Evolutionary conservation across 2,113 vertebrate genomes (phyloP).

Genomic region (Perccottus glenii): DNA sequence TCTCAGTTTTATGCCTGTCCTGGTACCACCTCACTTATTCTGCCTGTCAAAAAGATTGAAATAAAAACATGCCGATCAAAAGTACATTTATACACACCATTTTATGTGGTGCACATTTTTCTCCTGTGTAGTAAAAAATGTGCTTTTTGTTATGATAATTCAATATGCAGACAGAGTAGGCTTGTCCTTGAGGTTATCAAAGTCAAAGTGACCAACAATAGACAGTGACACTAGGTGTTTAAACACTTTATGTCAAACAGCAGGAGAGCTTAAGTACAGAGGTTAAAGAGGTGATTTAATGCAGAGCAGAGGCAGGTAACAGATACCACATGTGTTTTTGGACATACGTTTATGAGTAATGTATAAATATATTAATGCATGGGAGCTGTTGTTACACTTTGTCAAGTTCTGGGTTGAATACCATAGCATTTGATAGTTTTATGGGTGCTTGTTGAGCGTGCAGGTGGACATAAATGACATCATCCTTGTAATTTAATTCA

Average conservation of each 20-base stretch:
- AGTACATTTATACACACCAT: too few relatives aligned
- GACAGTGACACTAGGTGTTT: conserved; percentile 42
- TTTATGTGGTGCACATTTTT: too few relatives aligned
- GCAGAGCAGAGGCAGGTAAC: conserved; percentile 45
- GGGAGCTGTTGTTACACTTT: conserved; percentile 13
- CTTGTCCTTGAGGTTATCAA: conserved; percentile 9
- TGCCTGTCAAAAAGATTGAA: neutral
- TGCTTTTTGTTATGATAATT: neutral
- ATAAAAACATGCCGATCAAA: too few relatives aligned
- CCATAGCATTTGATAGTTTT: conserved; percentile 13
- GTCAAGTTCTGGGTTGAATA: conserved; percentile 39
- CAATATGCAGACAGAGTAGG: conserved; percentile 4
- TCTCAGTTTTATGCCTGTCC: neutral
- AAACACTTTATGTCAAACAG: conserved; percentile 30
- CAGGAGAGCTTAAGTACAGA: conserved; percentile 28
- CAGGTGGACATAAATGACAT: conserved; percentile 50
- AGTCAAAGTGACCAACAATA: conserved; percentile 36
- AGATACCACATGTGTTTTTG: conserved; percentile 54
- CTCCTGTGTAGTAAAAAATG: neutral
- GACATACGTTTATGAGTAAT: conserved; percentile 8
- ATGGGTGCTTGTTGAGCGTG: conserved; percentile 14
- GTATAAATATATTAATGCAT: conserved; percentile 12
- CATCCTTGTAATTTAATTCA: too few relatives aligned
- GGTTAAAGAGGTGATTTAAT: conserved; percentile 41
- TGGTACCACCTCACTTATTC: neutral